phyloP scores from a whole-genome alignment of 2,888 invertebrate genomes.

The Heliconius erato region DNA sequence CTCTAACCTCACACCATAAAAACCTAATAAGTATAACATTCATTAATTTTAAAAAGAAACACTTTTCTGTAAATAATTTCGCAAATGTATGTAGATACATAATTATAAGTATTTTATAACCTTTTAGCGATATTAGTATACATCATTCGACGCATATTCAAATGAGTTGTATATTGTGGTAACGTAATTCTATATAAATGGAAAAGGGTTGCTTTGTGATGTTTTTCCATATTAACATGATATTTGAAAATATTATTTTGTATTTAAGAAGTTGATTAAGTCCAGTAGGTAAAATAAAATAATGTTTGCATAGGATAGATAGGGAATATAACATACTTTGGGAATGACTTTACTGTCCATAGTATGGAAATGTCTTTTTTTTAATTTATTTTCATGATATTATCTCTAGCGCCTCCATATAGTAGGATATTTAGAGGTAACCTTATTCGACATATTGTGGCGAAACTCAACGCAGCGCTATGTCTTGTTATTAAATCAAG shows the following conservation, averaged over 20 bases:
- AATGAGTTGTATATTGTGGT: slow-evolving; percentile 26
- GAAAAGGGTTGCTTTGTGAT: slow-evolving; percentile 20
- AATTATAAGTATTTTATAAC: slow-evolving; percentile 21
- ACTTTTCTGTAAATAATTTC: background rate
- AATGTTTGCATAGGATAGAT: background rate
- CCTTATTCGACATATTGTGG: too few species aligned
- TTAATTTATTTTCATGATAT: too few species aligned
- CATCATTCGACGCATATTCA: slow-evolving; percentile 22
- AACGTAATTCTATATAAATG: slow-evolving; percentile 23
- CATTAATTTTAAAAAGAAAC: background rate
- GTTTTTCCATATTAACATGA: slow-evolving; percentile 17
- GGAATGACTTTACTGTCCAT: background rate
- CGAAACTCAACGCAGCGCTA: too few species aligned
- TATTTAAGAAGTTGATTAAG: background rate
- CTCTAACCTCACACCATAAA: too few species aligned
- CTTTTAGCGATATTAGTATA: slow-evolving; percentile 28
- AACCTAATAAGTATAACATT: too few species aligned
- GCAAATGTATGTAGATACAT: background rate
- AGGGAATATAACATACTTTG: background rate
- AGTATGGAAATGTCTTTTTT: background rate
- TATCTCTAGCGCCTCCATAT: too few species aligned
- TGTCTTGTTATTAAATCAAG: too few species aligned
- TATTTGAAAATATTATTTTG: slow-evolving; percentile 12
- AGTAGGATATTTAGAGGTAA: too few species aligned
- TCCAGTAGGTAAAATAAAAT: background rate